Evolutionary conservation across 2,113 vertebrate species (phyloP).

Genomic region (Microtus ochrogaster): DNA sequence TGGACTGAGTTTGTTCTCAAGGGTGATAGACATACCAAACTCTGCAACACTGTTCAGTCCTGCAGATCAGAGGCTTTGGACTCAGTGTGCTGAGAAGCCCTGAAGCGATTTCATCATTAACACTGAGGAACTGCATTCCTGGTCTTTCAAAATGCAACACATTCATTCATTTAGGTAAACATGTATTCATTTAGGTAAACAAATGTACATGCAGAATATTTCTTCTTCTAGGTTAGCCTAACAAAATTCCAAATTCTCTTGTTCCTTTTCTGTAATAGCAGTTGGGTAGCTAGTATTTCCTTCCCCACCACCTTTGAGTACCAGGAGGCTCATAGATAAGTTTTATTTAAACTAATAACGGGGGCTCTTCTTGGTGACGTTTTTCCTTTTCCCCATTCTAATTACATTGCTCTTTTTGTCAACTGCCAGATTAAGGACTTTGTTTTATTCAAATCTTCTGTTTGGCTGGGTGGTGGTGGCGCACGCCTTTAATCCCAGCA

Average conservation of each 20-base stretch:
- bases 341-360: not conserved
- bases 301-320: not conserved
- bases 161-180: not conserved
- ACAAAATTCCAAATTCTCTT: not conserved
- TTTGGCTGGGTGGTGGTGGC: no score
- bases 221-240: not conserved
- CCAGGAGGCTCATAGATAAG: not conserved
- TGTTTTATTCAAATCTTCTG: constrained; percentile 40
- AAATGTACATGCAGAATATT: not conserved
- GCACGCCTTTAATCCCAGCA: no score
- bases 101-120: not conserved
- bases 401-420: not conserved
- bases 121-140: not conserved
- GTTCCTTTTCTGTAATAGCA: not conserved
- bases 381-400: not conserved
- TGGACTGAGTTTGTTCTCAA: not conserved
- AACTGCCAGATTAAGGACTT: not conserved
- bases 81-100: not conserved
- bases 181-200: no score
- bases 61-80: not conserved
- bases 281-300: not conserved
- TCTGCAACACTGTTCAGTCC: not conserved
- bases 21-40: not conserved
- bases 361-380: constrained; percentile 1
- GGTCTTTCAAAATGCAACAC: not conserved